Conservation (phyloP, 2,888 invertebrate species). For the Mesodorylaimus sp. region DNA sequence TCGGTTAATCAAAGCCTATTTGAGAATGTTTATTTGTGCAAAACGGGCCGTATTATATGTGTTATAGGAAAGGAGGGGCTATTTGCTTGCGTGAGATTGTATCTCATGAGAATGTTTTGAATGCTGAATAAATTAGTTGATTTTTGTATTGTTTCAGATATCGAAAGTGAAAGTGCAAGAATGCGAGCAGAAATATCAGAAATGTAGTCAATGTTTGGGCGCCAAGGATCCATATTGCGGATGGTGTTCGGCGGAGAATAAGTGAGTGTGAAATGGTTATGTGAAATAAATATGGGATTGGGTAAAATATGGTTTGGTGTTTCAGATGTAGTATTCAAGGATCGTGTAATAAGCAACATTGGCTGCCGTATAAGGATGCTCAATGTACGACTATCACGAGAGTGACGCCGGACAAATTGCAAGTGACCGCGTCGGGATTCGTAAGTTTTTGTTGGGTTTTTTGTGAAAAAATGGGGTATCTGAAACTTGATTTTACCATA, state of each 20-base stretch:
- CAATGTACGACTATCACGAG: constrained; percentile 83
- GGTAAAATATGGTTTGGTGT: not conserved
- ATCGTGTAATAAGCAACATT: constrained; percentile 39
- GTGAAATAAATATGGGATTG: too few relatives aligned
- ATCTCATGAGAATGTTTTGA: too few relatives aligned
- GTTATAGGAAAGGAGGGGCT: too few relatives aligned
- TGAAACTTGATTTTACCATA: not conserved
- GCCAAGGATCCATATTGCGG: constrained; percentile 92
- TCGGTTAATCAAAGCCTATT: too few relatives aligned
- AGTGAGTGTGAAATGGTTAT: constrained; percentile 37
- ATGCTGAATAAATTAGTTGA: not conserved
- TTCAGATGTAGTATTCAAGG: not conserved
- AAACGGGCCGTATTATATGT: too few relatives aligned
- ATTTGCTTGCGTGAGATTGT: too few relatives aligned
- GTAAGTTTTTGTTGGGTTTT: constrained; percentile 17
- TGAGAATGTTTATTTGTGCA: too few relatives aligned
- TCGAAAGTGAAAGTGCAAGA: constrained; percentile 85
- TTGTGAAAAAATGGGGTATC: constrained; percentile 13
- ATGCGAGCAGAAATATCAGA: constrained; percentile 62
- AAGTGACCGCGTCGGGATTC: constrained; percentile 16
- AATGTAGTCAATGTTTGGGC: constrained; percentile 73
- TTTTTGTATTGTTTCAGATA: constrained; percentile 32
- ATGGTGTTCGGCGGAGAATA: constrained; percentile 88
- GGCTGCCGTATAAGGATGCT: constrained; percentile 92
- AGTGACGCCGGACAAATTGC: constrained; percentile 66